phyloP scores from a whole-genome alignment of 53 echinoderm and acorn worm species.

The Luidia sarsii region DNA sequence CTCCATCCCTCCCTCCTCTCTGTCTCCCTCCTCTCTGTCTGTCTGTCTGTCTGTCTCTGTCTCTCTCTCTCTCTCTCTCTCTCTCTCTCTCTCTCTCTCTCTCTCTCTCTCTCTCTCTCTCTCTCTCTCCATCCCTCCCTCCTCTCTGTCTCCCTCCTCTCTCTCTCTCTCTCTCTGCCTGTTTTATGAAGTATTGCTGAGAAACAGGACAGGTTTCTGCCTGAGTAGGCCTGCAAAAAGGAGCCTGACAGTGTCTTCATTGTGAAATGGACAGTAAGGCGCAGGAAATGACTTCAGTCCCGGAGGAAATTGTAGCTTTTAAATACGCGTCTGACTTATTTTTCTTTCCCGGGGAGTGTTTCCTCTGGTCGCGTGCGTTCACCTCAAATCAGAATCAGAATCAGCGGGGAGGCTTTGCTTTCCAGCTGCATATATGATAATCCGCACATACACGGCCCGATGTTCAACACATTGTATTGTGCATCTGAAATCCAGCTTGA shows the following conservation, averaged over 20 bases:
- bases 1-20: not conserved
- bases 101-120: no score
- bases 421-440: no score
- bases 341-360: not conserved
- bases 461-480: no score
- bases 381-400: not conserved
- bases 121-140: no score
- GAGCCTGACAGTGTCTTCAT: slow-evolving; percentile 28
- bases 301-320: slow-evolving; percentile 40
- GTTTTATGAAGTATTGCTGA: slow-evolving; percentile 30
- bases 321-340: slow-evolving; percentile 1
- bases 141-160: no score
- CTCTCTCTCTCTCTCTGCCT: not conserved
- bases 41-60: no score
- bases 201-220: slow-evolving; percentile 26
- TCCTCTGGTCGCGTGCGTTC: not conserved
- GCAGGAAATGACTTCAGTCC: slow-evolving; percentile 25
- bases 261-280: slow-evolving; percentile 9
- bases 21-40: not conserved
- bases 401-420: no score
- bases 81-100: not conserved
- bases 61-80: not conserved
- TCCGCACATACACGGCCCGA: no score
- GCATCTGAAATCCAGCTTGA: no score
- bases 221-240: slow-evolving; percentile 8